Percentiles rank a stretch among this genome's conserved stretches.
Conservation (phyloP, 2,113 vertebrate species). For the Aldabrachelys gigantea region DNA sequence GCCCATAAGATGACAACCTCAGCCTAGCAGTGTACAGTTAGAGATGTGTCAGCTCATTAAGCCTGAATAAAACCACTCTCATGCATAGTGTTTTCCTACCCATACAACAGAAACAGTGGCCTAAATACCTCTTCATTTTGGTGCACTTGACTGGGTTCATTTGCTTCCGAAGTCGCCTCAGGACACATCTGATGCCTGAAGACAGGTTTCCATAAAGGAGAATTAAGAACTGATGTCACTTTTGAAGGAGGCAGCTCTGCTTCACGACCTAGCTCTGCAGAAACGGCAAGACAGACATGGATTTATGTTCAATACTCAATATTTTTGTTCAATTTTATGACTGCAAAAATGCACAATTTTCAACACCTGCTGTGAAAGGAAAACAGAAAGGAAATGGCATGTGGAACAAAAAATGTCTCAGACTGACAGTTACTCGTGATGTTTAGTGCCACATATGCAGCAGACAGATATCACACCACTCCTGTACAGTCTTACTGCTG, state of each 20-base stretch:
- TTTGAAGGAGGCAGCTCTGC: slow-evolving; percentile 86
- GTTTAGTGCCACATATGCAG: neutral
- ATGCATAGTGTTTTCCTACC: rapidly evolving
- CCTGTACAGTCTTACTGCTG: neutral
- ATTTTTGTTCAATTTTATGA: neutral
- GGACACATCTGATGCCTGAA: slow-evolving; percentile 89
- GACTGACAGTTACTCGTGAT: neutral
- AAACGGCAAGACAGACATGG: neutral
- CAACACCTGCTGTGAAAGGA: rapidly evolving
- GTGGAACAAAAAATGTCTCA: neutral
- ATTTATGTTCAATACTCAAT: neutral
- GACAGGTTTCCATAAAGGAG: slow-evolving; percentile 93
- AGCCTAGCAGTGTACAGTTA: neutral
- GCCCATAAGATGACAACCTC: rapidly evolving
- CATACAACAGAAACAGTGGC: neutral
- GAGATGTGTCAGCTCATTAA: rapidly evolving
- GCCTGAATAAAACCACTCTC: neutral
- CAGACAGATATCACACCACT: neutral
- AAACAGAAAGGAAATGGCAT: neutral
- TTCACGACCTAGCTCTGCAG: slow-evolving; percentile 83
- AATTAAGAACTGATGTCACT: slow-evolving; percentile 88
- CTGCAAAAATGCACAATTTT: neutral
- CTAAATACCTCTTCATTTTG: slow-evolving; percentile 73
- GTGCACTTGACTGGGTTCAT: slow-evolving; percentile 18
- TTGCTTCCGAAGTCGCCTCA: slow-evolving; percentile 45